A percentile compares a stretch with the other conserved stretches of the same genome.
phyloP scores from a whole-genome alignment of 2,113 vertebrate genomes.

The Dermatemys mawii region DNA sequence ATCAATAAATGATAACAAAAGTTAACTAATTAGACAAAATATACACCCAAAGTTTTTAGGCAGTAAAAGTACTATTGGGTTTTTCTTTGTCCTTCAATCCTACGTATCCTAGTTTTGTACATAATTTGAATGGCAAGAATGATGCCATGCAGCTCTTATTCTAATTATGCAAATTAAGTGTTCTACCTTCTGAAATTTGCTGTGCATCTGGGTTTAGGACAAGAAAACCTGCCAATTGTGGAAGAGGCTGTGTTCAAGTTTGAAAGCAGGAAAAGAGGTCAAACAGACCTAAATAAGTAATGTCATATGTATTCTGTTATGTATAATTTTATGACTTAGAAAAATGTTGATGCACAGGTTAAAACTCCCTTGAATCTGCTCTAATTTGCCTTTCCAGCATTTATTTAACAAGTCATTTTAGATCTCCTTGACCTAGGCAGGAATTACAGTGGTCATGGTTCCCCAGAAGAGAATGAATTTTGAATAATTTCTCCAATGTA shows the following conservation, averaged over 20 bases:
- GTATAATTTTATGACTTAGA: background rate
- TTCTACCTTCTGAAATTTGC: background rate
- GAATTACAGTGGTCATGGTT: background rate
- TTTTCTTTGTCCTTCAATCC: background rate
- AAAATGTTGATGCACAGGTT: slow-evolving; percentile 16
- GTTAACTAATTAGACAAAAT: slow-evolving; percentile 1
- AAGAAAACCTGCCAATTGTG: background rate
- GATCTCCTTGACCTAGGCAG: slow-evolving; percentile 40
- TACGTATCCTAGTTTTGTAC: rapidly evolving
- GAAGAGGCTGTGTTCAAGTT: rapidly evolving
- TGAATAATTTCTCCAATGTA: background rate
- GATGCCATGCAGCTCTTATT: background rate
- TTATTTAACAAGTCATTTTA: background rate
- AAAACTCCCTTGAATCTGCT: background rate
- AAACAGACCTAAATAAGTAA: background rate
- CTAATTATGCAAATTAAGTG: background rate
- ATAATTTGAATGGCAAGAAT: background rate
- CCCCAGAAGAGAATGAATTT: background rate
- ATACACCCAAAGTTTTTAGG: background rate
- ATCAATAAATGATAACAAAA: slow-evolving; percentile 13
- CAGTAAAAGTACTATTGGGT: background rate
- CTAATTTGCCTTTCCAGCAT: slow-evolving; percentile 19
- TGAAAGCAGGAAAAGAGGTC: background rate
- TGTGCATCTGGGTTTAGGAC: background rate
- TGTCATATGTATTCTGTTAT: background rate